Percentiles rank a stretch among this genome's conserved stretches.
Evolutionary conservation across 2,113 vertebrate genomes (phyloP).

Genomic region (Tyto alba): DNA sequence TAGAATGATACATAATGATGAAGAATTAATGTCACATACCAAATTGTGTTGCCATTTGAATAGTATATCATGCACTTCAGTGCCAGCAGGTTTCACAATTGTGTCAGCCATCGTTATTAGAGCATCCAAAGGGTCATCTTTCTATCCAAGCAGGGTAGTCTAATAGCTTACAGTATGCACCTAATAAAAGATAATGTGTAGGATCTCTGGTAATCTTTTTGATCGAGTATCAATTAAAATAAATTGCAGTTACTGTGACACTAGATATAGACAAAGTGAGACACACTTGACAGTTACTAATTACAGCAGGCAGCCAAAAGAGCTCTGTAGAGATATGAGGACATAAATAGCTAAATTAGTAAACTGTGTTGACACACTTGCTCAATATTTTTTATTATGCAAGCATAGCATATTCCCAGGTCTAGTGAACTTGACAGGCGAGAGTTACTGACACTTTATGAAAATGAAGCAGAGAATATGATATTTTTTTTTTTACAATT

Average conservation of each 20-base stretch:
- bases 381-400: conserved; percentile 47
- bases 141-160: conserved; percentile 41
- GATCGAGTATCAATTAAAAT: conserved; percentile 76
- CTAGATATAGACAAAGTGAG: conserved; percentile 64
- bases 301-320: conserved; percentile 68
- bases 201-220: conserved; percentile 65
- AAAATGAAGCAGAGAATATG: conserved; percentile 39
- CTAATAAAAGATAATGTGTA: conserved; percentile 70
- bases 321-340: conserved; percentile 32
- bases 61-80: not conserved
- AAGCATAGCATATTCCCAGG: not conserved
- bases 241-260: conserved; percentile 69
- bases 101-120: conserved; percentile 32
- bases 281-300: conserved; percentile 75
- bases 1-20: conserved; percentile 1
- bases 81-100: conserved; percentile 24
- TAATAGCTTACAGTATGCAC: conserved; percentile 63
- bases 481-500: not conserved
- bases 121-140: conserved; percentile 28
- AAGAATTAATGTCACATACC: conserved; percentile 19
- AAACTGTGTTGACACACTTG: conserved; percentile 28
- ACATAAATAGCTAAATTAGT: conserved; percentile 57
- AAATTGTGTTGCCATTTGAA: conserved; percentile 22
- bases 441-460: conserved; percentile 37
- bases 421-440: conserved; percentile 22